These are phyloP conservation scores for Sminthurides aquaticus DNA, from an alignment of 2,888 invertebrate species.

Conservation along the genomic window DNA sequence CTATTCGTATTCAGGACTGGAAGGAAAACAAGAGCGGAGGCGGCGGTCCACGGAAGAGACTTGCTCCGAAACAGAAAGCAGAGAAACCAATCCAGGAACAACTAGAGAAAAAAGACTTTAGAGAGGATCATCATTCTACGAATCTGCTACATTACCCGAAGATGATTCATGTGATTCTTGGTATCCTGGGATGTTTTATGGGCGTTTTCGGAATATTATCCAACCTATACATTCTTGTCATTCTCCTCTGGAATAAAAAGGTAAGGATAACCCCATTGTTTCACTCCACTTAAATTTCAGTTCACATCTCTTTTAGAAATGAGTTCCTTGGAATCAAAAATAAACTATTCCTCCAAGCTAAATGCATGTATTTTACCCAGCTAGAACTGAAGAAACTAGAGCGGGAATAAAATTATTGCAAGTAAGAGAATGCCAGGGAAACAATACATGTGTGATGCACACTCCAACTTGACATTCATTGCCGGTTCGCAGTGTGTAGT, in stretches of 20 bases:
- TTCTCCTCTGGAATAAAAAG: slow-evolving; percentile 65
- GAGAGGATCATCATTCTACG: too few species aligned
- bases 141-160: slow-evolving; percentile 14
- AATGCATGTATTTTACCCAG: not conserved
- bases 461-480: too few species aligned
- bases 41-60: too few species aligned
- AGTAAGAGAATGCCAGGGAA: too few species aligned
- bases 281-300: not conserved
- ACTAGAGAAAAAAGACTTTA: too few species aligned
- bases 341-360: not conserved
- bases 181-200: slow-evolving; percentile 37
- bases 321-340: not conserved
- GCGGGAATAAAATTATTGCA: too few species aligned
- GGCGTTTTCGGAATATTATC: slow-evolving; percentile 58
- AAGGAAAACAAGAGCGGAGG: too few species aligned
- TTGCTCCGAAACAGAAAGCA: too few species aligned
- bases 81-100: too few species aligned
- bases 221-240: slow-evolving; percentile 65
- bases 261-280: slow-evolving; percentile 48
- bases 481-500: too few species aligned
- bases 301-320: not conserved
- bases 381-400: not conserved
- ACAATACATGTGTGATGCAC: too few species aligned
- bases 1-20: not conserved
- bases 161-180: slow-evolving; percentile 37